Percentiles rank a stretch among this genome's conserved stretches.
Conservation (phyloP, 2,113 vertebrate genomes). For the Geococcyx californianus region DNA sequence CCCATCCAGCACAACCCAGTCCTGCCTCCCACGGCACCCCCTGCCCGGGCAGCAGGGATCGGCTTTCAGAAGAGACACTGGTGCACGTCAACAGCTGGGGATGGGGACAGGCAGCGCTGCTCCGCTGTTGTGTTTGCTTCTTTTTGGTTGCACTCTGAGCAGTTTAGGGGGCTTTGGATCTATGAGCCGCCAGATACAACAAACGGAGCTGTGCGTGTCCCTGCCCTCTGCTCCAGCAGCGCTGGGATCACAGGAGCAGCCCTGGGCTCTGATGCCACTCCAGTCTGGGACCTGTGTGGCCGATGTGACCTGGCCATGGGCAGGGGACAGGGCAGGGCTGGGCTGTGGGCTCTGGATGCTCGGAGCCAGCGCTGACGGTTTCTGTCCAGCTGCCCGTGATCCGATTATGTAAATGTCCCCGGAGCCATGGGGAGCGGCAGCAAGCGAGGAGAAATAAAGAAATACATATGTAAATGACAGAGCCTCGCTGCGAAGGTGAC, state of each 20-base stretch:
- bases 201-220: not conserved
- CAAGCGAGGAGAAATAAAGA: not conserved
- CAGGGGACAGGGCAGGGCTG: not conserved
- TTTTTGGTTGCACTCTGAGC: not conserved
- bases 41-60: accelerated
- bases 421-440: not conserved
- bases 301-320: accelerated
- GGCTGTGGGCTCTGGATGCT: not conserved
- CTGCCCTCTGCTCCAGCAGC: not conserved
- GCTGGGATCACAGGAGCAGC: not conserved
- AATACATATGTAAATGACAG: not conserved
- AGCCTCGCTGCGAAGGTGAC: not conserved
- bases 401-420: conserved; percentile 1
- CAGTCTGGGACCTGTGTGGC: not conserved
- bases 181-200: accelerated
- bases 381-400: not conserved
- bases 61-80: not conserved
- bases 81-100: not conserved
- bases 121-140: accelerated
- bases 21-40: not conserved
- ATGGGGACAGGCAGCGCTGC: accelerated
- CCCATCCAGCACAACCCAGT: accelerated
- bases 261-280: accelerated
- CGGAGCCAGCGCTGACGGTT: accelerated
- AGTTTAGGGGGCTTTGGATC: not conserved